A percentile compares a stretch with the other conserved stretches of the same genome.
Evolutionary conservation across 2,797 vertebrate genomes (phyloP).

Genomic region (Mionectes olivaceus): DNA sequence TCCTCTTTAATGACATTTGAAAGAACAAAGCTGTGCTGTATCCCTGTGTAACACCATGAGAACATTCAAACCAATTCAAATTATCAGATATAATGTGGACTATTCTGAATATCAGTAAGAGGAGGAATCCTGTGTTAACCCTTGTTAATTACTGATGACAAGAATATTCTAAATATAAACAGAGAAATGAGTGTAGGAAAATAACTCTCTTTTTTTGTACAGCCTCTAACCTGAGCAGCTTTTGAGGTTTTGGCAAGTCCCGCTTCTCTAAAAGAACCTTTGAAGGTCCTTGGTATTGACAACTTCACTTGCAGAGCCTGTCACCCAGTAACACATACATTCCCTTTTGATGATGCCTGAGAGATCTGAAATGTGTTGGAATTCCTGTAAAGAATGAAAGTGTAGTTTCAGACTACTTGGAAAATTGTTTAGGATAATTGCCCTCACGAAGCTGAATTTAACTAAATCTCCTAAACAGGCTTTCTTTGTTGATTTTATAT

Average conservation of each 20-base stretch:
- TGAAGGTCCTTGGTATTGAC: neutral
- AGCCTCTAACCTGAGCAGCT: neutral
- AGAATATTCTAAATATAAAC: neutral
- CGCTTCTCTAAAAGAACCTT: neutral
- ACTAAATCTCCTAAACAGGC: neutral
- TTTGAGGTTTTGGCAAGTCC: neutral
- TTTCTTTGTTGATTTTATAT: neutral
- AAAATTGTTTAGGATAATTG: neutral
- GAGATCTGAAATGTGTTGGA: neutral
- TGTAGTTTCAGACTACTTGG: neutral
- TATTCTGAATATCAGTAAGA: neutral
- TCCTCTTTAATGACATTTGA: neutral
- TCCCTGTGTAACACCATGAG: neutral
- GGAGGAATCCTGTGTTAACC: neutral
- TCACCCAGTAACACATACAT: neutral
- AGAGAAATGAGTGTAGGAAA: neutral
- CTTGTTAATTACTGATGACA: neutral
- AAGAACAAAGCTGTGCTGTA: neutral
- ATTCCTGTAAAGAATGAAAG: neutral
- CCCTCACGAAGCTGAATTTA: neutral
- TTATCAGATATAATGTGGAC: neutral
- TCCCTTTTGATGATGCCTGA: neutral
- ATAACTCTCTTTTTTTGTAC: neutral
- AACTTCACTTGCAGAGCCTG: neutral
- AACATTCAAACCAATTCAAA: neutral